Evolutionary conservation across 2,113 vertebrate genomes (phyloP), one percentile per base, ranked within the genome.

Genomic region (Jaculus jaculus): DNA sequence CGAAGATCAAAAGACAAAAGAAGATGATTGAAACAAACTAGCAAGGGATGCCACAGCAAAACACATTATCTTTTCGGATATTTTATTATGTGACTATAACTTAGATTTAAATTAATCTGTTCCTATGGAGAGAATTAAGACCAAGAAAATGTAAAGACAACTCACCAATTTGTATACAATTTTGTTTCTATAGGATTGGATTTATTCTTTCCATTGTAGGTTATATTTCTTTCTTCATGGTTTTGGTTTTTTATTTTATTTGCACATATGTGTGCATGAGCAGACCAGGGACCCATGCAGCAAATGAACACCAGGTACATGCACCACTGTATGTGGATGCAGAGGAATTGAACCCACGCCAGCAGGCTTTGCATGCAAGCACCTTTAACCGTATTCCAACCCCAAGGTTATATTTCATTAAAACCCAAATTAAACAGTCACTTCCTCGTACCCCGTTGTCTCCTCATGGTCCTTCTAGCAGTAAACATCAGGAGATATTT

Each of bases 11-110:
- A 32, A 42, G 39, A 37, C 34, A 63, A 60, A 42, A 85, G 32
- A 66, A 89, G n/a, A 6, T 30, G 20, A 85, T 54, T 89, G 74
- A 39, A 94, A 69, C 61, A 39, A 91, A 94, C 81, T 32, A 30
- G 51, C n/a, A 60, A 71, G 16, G 21, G 30, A 24, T 7, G 10
- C 5, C n/a, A 23, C 28, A 34, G 37, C 21, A 66, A 89, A 60
- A 71, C 11, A 51, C 28, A 12, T 51, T 42, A 3, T 42, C 68
- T 71, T 92, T 34, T 58, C 66, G 68, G 66, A 92, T 30, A 42
- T 11, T 23, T 79, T 65, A 82, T 5, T 39, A 34, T 74, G 30
- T 12, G 5, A 11, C 60, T 83, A 72, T 42, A 21, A 54, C 26
- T 60, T 58, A 47, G 54, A 39, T 84, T 79, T 93, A 42, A 74